Evolutionary conservation across 2,888 invertebrate species (phyloP).

Genomic region (Metopia argyrocephala): DNA sequence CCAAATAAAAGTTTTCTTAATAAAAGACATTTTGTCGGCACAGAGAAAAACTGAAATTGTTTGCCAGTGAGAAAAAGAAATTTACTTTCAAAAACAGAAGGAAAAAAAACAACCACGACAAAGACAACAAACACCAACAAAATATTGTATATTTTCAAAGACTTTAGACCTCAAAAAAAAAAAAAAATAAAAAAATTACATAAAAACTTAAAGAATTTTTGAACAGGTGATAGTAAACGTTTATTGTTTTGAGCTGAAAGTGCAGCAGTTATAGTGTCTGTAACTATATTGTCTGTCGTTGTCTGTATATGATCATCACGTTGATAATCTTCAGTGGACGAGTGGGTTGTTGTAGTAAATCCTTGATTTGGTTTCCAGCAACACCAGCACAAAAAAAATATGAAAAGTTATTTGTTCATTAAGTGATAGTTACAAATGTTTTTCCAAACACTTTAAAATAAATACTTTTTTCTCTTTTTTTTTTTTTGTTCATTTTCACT

Average conservation of each 20-base stretch:
- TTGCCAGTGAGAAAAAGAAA: conserved; percentile 52
- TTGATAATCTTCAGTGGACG: conserved; percentile 54
- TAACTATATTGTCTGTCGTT: not conserved
- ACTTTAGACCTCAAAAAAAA: too few relatives aligned
- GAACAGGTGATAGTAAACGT: conserved; percentile 57
- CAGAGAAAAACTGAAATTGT: not conserved
- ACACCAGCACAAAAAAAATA: conserved; percentile 43
- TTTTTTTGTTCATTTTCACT: not conserved
- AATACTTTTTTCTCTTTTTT: not conserved
- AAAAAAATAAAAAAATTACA: too few relatives aligned
- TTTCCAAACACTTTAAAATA: conserved; percentile 55
- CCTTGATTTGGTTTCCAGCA: conserved; percentile 16
- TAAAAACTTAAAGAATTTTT: not conserved
- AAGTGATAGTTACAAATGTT: conserved; percentile 61
- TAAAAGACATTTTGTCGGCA: conserved; percentile 12
- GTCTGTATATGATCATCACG: conserved; percentile 28
- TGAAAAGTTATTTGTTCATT: conserved; percentile 60
- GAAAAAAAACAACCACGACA: not conserved
- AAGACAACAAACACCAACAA: too few relatives aligned
- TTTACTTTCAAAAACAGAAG: not conserved
- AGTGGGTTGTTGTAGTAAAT: conserved; percentile 40
- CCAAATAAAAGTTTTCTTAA: conserved; percentile 48
- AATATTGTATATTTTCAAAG: not conserved
- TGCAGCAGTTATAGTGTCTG: conserved; percentile 3
- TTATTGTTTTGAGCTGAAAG: not conserved